A percentile compares a stretch with the other conserved stretches of the same genome.
phyloP scores from a whole-genome alignment of 2,113 vertebrate genomes.

The Stegostoma tigrinum region DNA sequence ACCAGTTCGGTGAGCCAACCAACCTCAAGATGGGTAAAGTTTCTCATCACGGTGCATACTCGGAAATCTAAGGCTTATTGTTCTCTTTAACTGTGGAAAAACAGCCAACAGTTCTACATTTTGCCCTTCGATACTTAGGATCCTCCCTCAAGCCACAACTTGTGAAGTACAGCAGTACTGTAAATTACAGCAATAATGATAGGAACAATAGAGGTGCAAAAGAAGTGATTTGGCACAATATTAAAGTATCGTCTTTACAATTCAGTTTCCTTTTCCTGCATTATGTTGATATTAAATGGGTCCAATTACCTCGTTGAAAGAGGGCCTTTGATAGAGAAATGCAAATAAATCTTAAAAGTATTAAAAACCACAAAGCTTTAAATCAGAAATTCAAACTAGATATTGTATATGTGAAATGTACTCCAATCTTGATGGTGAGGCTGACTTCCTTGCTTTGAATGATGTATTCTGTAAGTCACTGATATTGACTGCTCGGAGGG shows the following conservation, averaged over 20 bases:
- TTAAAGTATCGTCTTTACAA: neutral
- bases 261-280: neutral
- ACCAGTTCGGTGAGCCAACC: too few species aligned
- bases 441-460: neutral
- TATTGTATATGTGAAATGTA: neutral
- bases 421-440: neutral
- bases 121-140: neutral
- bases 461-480: neutral
- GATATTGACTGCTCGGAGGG: neutral
- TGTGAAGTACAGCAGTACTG: neutral
- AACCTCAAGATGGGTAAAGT: too few species aligned
- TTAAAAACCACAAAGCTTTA: neutral
- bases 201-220: neutral
- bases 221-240: neutral
- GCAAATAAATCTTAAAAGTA: neutral
- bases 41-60: neutral
- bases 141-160: neutral
- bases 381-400: neutral
- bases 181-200: neutral
- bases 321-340: neutral
- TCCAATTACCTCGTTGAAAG: neutral
- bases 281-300: neutral
- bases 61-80: neutral
- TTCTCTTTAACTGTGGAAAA: neutral
- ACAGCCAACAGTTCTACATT: neutral